Evolutionary conservation across 2,113 vertebrate genomes (phyloP).

Genomic region (Hippocampus barbouri): DNA sequence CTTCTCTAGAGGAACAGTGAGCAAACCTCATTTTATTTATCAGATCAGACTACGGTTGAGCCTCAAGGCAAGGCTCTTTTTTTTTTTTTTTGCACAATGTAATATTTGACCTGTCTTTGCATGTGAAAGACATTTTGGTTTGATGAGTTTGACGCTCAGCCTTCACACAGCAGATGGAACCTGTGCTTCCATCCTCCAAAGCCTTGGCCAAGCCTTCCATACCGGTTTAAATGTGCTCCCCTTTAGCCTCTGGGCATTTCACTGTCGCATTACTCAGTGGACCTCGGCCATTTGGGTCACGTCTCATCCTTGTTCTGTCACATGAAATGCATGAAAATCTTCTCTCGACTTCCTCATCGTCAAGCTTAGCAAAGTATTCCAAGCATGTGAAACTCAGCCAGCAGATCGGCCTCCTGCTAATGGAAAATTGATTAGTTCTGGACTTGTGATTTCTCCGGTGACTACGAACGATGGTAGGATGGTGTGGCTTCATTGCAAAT

Average conservation of each 20-base stretch:
- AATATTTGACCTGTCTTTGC: conserved; percentile 11
- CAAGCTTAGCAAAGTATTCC: background rate
- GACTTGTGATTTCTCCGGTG: conserved; percentile 18
- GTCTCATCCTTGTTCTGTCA: conserved; percentile 3
- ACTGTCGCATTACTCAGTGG: background rate
- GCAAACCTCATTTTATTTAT: conserved; percentile 14
- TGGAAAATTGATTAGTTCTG: conserved; percentile 20
- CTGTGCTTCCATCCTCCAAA: background rate
- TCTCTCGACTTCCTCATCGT: background rate
- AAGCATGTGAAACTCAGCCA: conserved; percentile 20
- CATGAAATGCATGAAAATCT: background rate
- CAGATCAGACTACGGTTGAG: conserved; percentile 11
- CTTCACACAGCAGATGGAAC: background rate
- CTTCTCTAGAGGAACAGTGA: background rate
- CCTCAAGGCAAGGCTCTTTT: conserved; percentile 7
- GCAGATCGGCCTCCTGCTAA: conserved; percentile 3
- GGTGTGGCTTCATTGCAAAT: conserved; percentile 5
- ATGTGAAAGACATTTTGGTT: background rate
- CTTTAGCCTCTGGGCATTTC: conserved; percentile 6
- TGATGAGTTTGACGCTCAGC: background rate
- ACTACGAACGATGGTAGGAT: conserved; percentile 9
- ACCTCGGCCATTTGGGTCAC: background rate
- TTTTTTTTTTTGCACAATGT: background rate
- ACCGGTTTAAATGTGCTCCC: background rate
- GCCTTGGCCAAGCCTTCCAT: background rate